A percentile compares a stretch with the other conserved stretches of the same genome.
phyloP scores from a whole-genome alignment of 2,797 vertebrate species.

The Amniataba percoides region DNA sequence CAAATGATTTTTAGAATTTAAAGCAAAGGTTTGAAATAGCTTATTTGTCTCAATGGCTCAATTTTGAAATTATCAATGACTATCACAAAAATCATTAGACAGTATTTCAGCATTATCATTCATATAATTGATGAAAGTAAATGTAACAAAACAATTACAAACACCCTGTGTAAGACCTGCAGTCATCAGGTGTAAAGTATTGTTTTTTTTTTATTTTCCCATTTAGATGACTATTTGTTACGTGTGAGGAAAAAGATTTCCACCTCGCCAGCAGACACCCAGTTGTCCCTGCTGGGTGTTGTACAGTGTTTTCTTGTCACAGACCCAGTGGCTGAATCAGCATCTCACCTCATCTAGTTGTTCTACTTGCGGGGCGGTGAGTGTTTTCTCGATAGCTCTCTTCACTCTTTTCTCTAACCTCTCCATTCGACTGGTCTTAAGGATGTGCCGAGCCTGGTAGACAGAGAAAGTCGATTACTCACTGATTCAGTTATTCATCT shows the following conservation, averaged over 20 bases:
- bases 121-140: not conserved
- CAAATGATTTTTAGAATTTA: not conserved
- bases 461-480: slow-evolving; percentile 29
- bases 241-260: not conserved
- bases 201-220: not conserved
- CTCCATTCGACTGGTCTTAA: slow-evolving; percentile 76
- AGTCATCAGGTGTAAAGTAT: not conserved
- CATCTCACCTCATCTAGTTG: slow-evolving; percentile 80
- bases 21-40: not conserved
- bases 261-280: not conserved
- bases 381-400: slow-evolving; percentile 85
- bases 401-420: slow-evolving; percentile 77
- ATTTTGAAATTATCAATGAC: not conserved
- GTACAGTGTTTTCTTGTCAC: not conserved
- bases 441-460: slow-evolving; percentile 76
- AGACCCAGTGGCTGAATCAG: not conserved
- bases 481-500: not conserved
- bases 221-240: slow-evolving; percentile 4
- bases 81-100: not conserved
- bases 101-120: not conserved
- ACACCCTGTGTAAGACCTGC: not conserved
- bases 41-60: not conserved
- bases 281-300: not conserved
- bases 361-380: slow-evolving; percentile 81
- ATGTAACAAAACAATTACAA: not conserved